Conservation (phyloP, 2,113 vertebrate genomes). For the Gopherus evgoodei region DNA sequence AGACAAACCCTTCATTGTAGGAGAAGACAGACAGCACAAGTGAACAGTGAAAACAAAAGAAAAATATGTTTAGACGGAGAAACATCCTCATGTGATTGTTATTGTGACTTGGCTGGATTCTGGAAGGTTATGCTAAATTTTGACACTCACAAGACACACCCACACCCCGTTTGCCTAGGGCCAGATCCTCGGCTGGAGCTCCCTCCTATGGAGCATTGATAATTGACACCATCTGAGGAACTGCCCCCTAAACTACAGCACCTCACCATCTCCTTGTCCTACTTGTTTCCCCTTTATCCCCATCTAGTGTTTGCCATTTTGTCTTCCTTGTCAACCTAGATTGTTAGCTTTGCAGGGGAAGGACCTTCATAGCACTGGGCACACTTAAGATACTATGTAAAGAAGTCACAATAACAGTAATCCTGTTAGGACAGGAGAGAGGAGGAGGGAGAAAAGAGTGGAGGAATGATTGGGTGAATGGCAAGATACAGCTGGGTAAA, state of each 20-base stretch:
- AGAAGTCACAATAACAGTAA: neutral
- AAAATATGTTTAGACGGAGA: neutral
- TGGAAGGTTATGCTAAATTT: neutral
- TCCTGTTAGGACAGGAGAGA: neutral
- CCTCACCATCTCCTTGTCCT: neutral
- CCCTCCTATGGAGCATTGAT: neutral
- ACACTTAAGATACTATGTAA: neutral
- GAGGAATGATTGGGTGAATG: neutral
- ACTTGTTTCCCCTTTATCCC: neutral
- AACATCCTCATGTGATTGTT: neutral
- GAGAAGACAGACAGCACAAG: neutral
- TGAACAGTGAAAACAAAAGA: fast-evolving
- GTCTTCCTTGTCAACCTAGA: neutral
- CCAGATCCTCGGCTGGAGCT: neutral
- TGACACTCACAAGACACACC: neutral
- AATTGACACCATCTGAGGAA: neutral
- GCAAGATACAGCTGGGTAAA: neutral
- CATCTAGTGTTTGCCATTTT: neutral
- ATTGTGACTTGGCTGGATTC: neutral
- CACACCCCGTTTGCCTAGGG: neutral
- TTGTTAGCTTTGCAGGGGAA: neutral
- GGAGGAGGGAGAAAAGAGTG: neutral
- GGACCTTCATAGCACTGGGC: neutral
- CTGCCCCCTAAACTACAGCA: neutral
- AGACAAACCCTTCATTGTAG: neutral